Evolutionary conservation across 92 coral and sea anemone genomes (phyloP).

Genomic region (Scolanthus callimorphus): DNA sequence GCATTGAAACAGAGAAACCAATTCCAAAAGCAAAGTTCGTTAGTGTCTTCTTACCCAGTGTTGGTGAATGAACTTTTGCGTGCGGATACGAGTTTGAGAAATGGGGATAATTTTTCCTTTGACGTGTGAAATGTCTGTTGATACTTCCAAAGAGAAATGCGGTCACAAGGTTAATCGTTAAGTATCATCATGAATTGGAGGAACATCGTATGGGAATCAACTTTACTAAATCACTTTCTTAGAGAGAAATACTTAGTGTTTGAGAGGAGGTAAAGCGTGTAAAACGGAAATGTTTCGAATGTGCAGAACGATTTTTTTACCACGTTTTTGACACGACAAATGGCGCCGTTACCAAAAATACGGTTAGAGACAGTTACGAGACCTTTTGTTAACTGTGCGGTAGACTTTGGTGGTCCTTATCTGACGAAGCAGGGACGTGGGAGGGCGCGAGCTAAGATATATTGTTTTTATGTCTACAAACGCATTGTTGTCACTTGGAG

Average conservation of each 20-base stretch:
- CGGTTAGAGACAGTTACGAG: constrained; percentile 31
- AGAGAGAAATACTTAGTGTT: constrained; percentile 28
- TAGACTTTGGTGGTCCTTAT: constrained; percentile 41
- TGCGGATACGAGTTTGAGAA: constrained; percentile 36
- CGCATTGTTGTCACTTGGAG: constrained; percentile 47
- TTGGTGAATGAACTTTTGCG: constrained; percentile 38
- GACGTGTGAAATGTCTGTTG: constrained; percentile 41
- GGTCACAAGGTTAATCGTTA: constrained; percentile 19
- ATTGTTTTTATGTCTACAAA: constrained; percentile 52
- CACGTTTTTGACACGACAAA: constrained; percentile 20
- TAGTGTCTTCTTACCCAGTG: constrained; percentile 28
- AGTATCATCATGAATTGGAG: constrained; percentile 38
- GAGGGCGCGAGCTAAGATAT: constrained; percentile 37
- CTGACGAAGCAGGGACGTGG: constrained; percentile 40
- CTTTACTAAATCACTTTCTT: constrained; percentile 37
- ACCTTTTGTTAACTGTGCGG: constrained; percentile 44
- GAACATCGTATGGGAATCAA: constrained; percentile 54
- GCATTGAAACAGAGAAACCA: constrained; percentile 17
- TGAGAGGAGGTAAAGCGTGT: constrained; percentile 22
- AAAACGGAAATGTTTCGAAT: background rate
- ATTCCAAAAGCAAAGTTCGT: constrained; percentile 31
- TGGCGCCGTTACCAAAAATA: constrained; percentile 39
- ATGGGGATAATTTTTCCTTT: constrained; percentile 22
- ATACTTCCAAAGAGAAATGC: constrained; percentile 27
- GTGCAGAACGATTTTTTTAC: constrained; percentile 7